Conservation (phyloP, 1,140 invertebrate species). For the Potamilus streckersoni region DNA sequence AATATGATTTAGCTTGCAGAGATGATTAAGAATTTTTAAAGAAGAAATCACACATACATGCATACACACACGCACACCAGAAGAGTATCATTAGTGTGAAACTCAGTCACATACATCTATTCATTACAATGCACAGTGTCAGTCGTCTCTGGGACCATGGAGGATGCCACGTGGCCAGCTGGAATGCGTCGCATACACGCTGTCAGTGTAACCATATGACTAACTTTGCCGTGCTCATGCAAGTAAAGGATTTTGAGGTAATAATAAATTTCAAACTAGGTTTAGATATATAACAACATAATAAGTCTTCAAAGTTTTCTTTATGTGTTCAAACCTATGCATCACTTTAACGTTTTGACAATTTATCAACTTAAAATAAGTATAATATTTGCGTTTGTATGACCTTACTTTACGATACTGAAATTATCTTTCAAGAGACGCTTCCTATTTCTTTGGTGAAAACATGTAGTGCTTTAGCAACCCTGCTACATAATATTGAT, state of each 20-base stretch:
- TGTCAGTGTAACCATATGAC: conserved; percentile 53
- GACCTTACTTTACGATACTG: background rate
- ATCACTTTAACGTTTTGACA: background rate
- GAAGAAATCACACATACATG: too few species aligned
- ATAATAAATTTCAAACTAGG: conserved; percentile 3
- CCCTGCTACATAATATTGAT: too few species aligned
- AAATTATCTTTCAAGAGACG: background rate
- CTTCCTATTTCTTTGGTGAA: too few species aligned
- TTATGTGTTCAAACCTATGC: background rate
- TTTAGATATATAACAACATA: background rate
- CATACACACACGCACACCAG: too few species aligned
- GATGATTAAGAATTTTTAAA: too few species aligned
- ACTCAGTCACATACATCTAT: too few species aligned
- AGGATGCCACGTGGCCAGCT: background rate
- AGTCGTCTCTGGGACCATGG: background rate
- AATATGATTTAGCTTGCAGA: too few species aligned
- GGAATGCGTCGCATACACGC: conserved; percentile 9
- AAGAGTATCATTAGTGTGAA: too few species aligned
- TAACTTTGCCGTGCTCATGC: conserved; percentile 55
- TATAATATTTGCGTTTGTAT: background rate
- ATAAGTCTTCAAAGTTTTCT: background rate
- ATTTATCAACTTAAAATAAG: background rate
- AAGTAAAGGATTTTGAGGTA: conserved; percentile 37
- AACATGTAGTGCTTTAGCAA: too few species aligned
- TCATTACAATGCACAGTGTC: too few species aligned